Conservation (phyloP, 2,888 invertebrate species). For the Ceriagrion tenellum region DNA sequence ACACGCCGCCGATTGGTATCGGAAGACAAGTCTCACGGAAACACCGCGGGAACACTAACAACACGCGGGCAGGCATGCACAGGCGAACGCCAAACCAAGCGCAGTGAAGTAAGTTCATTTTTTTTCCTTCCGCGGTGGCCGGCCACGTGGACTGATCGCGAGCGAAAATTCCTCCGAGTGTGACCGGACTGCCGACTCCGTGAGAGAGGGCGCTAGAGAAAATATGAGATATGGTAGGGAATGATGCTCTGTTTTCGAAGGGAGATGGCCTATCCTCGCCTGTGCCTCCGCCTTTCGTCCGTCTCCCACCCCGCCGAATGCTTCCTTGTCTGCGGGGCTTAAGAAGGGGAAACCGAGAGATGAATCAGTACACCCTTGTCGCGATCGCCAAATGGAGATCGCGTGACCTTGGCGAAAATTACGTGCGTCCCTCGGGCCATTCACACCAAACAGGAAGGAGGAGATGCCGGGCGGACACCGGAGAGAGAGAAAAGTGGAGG, state of each 20-base stretch:
- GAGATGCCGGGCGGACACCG: no score
- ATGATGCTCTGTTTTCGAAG: no score
- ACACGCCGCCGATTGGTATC: background rate
- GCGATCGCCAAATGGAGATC: background rate
- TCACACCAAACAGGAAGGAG: slow-evolving; percentile 17
- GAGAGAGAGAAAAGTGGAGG: background rate
- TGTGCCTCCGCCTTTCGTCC: background rate
- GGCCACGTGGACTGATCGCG: background rate
- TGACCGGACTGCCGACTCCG: background rate
- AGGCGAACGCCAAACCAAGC: background rate
- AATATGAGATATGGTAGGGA: no score
- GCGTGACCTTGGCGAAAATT: slow-evolving; percentile 22
- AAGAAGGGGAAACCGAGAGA: background rate
- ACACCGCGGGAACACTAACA: background rate
- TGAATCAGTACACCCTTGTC: background rate
- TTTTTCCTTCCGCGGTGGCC: background rate
- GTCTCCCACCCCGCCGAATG: background rate
- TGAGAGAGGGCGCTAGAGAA: background rate
- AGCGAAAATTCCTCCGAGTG: background rate
- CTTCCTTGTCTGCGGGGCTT: background rate
- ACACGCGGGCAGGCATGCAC: background rate
- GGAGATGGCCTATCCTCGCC: background rate
- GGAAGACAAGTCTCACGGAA: background rate
- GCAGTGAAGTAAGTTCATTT: background rate
- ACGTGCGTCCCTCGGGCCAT: slow-evolving; percentile 18